Conservation (phyloP, 2,113 vertebrate genomes). For the Gasterosteus aculeatus region DNA sequence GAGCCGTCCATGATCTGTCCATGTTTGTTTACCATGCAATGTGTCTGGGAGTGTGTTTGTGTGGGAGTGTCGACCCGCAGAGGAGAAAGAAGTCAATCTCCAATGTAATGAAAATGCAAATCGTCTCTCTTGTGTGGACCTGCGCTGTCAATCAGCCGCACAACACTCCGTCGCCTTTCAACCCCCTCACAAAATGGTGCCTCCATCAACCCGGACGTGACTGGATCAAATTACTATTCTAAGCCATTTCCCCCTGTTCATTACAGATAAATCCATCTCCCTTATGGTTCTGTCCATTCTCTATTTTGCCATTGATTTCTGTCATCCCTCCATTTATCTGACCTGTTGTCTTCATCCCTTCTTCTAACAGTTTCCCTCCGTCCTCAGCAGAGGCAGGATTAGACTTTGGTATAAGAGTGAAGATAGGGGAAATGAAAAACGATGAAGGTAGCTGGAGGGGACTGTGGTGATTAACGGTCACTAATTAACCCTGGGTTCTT, state of each 20-base stretch:
- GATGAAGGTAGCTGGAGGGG: conserved; percentile 15
- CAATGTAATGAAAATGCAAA: conserved; percentile 76
- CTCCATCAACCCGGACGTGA: conserved; percentile 37
- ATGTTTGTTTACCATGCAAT: neutral
- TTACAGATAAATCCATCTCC: conserved; percentile 60
- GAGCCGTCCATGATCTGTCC: neutral
- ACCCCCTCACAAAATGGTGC: conserved; percentile 31
- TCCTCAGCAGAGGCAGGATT: conserved; percentile 13
- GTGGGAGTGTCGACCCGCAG: conserved; percentile 33
- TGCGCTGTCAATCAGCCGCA: conserved; percentile 67
- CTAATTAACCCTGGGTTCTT: conserved; percentile 50
- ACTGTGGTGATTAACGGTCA: conserved; percentile 48
- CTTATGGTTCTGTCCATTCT: conserved; percentile 51
- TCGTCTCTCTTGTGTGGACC: conserved; percentile 53
- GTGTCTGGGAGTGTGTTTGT: conserved; percentile 6
- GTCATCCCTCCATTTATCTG: conserved; percentile 43
- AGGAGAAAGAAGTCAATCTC: conserved; percentile 56
- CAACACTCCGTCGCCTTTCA: conserved; percentile 45
- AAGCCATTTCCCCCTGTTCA: conserved; percentile 53
- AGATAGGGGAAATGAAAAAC: conserved; percentile 41
- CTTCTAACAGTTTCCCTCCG: conserved; percentile 4
- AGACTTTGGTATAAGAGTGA: conserved; percentile 20
- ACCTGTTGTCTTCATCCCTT: conserved; percentile 28
- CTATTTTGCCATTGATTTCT: conserved; percentile 55
- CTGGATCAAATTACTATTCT: conserved; percentile 16